Evolutionary conservation across 2,113 vertebrate genomes (phyloP).

Genomic region (Miniopterus natalensis): DNA sequence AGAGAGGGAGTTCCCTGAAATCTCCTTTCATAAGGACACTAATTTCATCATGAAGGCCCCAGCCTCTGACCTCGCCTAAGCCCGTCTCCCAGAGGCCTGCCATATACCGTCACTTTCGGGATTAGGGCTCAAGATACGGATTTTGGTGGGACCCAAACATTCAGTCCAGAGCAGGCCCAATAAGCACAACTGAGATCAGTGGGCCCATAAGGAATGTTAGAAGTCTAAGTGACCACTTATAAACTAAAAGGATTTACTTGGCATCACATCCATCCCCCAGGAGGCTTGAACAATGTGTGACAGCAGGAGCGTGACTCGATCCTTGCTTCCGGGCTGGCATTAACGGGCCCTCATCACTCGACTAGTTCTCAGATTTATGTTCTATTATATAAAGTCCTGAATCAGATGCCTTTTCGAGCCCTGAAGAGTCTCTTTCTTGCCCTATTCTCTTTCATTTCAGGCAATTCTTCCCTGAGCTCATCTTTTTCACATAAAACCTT

Average conservation of each 20-base stretch:
- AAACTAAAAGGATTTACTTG: slow-evolving; percentile 19
- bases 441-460: not conserved
- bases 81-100: not conserved
- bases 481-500: not conserved
- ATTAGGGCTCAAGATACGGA: not conserved
- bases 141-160: not conserved
- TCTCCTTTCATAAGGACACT: not conserved
- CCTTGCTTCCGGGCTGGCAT: not conserved
- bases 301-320: slow-evolving; percentile 52
- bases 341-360: slow-evolving; percentile 57
- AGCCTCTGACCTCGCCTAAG: not conserved
- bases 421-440: not conserved
- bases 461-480: not conserved
- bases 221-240: slow-evolving; percentile 1
- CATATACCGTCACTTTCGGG: not conserved
- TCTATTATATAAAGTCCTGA: not conserved
- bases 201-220: not conserved
- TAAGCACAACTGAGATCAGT: not conserved
- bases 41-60: not conserved
- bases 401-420: not conserved
- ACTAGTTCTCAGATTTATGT: slow-evolving; percentile 40
- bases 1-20: not conserved
- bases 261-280: not conserved
- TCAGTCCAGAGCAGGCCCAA: not conserved
- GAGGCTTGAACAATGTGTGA: slow-evolving; percentile 29